A percentile compares a stretch with the other conserved stretches of the same genome.
phyloP scores from a whole-genome alignment of 2,113 vertebrate species.

The Laterallus jamaicensis region DNA sequence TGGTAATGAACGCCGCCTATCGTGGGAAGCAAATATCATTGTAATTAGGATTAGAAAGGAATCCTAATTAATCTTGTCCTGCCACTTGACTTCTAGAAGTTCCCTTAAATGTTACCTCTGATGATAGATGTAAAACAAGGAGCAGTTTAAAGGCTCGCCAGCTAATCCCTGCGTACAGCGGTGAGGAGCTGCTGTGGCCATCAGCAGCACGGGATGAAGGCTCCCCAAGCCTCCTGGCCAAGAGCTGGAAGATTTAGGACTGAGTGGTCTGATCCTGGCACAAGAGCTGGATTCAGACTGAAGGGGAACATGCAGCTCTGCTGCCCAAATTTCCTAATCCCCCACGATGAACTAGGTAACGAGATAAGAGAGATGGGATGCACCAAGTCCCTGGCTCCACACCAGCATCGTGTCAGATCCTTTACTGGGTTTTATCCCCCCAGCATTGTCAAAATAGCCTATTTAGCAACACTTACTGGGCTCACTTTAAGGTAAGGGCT shows the following conservation, averaged over 20 bases:
- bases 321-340: background rate
- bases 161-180: background rate
- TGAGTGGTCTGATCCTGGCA: background rate
- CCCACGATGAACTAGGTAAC: fast-evolving
- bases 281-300: background rate
- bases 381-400: background rate
- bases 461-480: background rate
- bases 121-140: conserved; percentile 17
- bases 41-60: conserved; percentile 68
- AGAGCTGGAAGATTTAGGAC: background rate
- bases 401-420: background rate
- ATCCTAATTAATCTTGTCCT: conserved; percentile 68
- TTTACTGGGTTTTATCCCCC: background rate
- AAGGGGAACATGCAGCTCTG: background rate
- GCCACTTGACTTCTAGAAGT: conserved; percentile 63
- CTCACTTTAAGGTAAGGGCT: background rate
- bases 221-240: background rate
- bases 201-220: background rate
- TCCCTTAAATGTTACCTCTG: conserved; percentile 42
- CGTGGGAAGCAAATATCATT: conserved; percentile 58
- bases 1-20: conserved; percentile 55
- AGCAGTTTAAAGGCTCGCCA: background rate
- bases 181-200: background rate
- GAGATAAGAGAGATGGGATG: background rate
- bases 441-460: background rate